Evolutionary conservation across 2,888 invertebrate species (phyloP).

Genomic region (Epirrhoe alternata): DNA sequence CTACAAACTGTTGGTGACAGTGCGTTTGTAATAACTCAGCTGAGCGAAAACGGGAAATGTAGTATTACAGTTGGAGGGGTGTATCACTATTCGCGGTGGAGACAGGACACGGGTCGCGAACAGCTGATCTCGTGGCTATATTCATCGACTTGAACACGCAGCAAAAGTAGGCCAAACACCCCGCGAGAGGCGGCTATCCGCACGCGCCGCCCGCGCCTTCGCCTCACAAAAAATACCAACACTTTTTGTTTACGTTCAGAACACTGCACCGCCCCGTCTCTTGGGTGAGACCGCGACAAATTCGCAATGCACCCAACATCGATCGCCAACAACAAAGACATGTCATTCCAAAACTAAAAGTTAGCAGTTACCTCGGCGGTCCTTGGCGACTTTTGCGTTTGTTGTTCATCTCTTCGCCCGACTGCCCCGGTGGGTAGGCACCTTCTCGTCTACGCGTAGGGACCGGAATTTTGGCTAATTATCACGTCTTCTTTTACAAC

Average conservation of each 20-base stretch:
- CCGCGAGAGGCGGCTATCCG: constrained; percentile 67
- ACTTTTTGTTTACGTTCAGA: constrained; percentile 75
- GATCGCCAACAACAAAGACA: constrained; percentile 78
- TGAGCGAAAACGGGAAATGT: constrained; percentile 35
- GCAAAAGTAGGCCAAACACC: constrained; percentile 82
- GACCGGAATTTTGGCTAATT: constrained; percentile 93
- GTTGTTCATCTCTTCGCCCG: constrained; percentile 89
- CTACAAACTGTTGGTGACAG: constrained; percentile 44
- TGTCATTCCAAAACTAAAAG: constrained; percentile 73
- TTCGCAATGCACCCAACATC: constrained; percentile 63
- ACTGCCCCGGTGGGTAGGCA: constrained; percentile 90
- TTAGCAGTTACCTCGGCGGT: constrained; percentile 87
- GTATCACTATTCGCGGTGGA: constrained; percentile 53
- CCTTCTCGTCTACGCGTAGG: constrained; percentile 92
- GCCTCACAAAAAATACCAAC: constrained; percentile 55
- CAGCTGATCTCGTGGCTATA: constrained; percentile 83
- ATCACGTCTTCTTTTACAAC: constrained; percentile 84
- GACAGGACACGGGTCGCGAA: constrained; percentile 61
- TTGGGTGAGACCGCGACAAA: constrained; percentile 70
- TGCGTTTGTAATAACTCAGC: constrained; percentile 38
- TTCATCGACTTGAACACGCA: constrained; percentile 77
- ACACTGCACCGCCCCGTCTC: constrained; percentile 60
- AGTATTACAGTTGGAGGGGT: constrained; percentile 18
- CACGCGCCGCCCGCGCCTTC: constrained; percentile 61
- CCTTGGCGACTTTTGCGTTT: constrained; percentile 94